Percentiles rank a stretch among this genome's conserved stretches.
Conservation (phyloP, 53 echinoderm and acorn worm genomes). For the Astropecten irregularis region DNA sequence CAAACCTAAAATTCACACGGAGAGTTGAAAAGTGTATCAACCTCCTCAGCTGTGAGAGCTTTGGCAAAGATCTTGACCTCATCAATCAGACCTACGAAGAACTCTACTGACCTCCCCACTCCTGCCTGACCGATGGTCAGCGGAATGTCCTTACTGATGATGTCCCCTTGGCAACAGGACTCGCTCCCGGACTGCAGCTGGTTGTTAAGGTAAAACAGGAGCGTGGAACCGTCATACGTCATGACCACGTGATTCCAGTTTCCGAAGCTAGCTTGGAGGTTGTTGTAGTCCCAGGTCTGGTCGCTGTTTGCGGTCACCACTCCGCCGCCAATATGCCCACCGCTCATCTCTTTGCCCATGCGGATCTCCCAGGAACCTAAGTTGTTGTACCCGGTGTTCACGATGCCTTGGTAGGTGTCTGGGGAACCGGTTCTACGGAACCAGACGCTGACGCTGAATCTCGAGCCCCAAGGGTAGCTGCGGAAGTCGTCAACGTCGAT, state of each 20-base stretch:
- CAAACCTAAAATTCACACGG: too few relatives aligned
- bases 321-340: slow-evolving; percentile 63
- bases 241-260: too few relatives aligned
- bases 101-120: slow-evolving; percentile 40
- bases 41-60: slow-evolving; percentile 37
- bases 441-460: slow-evolving; percentile 73
- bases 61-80: too few relatives aligned
- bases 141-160: too few relatives aligned
- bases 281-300: slow-evolving; percentile 55
- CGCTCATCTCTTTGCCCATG: slow-evolving; percentile 65
- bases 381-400: slow-evolving; percentile 56
- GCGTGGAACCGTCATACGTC: slow-evolving; percentile 65
- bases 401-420: slow-evolving; percentile 48
- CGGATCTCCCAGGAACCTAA: too few relatives aligned
- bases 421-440: slow-evolving; percentile 31
- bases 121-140: slow-evolving; percentile 82
- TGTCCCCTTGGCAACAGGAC: slow-evolving; percentile 65
- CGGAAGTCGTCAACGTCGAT: slow-evolving; percentile 46
- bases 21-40: background rate
- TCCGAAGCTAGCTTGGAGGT: slow-evolving; percentile 9
- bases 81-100: slow-evolving; percentile 73
- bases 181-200: slow-evolving; percentile 24
- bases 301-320: slow-evolving; percentile 34
- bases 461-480: slow-evolving; percentile 53
- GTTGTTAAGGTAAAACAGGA: slow-evolving; percentile 63